Conservation (phyloP, 2,888 invertebrate species). For the Dicyrtoma fusca region DNA sequence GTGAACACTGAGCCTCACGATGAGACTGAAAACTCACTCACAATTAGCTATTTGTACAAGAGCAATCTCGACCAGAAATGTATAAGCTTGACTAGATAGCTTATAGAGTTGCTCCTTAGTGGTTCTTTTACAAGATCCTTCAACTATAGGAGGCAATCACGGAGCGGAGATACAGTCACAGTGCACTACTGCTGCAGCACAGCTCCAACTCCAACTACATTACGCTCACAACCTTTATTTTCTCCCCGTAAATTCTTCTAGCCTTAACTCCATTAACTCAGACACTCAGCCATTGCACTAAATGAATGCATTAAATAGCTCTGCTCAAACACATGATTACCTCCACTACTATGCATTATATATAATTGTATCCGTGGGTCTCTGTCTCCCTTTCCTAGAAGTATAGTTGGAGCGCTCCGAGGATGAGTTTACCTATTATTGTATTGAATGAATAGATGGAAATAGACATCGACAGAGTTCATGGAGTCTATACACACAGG, state of each 20-base stretch:
- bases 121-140: neutral
- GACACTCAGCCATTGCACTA: conserved; percentile 1
- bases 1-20: neutral
- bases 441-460: no score
- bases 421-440: no score
- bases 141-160: neutral
- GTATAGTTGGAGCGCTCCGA: no score
- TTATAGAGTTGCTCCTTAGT: neutral
- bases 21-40: neutral
- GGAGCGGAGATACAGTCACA: neutral
- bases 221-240: conserved; percentile 2
- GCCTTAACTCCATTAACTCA: conserved; percentile 28
- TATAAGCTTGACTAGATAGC: no score
- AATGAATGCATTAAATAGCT: conserved; percentile 21
- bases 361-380: neutral
- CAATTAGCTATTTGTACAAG: no score
- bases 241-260: conserved; percentile 11
- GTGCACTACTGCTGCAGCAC: neutral
- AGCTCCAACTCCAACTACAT: no score
- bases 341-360: neutral
- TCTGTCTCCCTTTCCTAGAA: neutral
- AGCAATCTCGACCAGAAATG: neutral
- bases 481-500: no score
- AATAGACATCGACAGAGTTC: no score
- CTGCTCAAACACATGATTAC: neutral